Conservation (phyloP, 2,888 invertebrate species). For the Crepidodera aurea region DNA sequence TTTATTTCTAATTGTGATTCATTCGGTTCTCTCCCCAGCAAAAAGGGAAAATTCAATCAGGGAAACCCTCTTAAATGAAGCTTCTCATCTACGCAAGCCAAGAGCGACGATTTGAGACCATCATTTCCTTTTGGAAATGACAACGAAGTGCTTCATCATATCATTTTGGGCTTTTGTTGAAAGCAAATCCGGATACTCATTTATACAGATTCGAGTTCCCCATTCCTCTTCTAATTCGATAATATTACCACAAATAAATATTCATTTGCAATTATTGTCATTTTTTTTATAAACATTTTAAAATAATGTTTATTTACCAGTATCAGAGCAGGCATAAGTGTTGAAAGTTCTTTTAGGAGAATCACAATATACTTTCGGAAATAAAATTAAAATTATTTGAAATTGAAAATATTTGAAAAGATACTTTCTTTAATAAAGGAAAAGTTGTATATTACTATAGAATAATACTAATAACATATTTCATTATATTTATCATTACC, state of each 20-base stretch:
- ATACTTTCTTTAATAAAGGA: too few relatives aligned
- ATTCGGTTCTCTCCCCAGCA: background rate
- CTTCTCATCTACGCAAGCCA: background rate
- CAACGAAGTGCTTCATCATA: constrained; percentile 13
- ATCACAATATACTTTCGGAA: too few relatives aligned
- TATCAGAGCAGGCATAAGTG: too few relatives aligned
- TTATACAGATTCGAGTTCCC: constrained; percentile 1
- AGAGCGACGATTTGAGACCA: constrained; percentile 5
- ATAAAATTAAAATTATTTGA: too few relatives aligned
- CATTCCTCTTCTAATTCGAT: background rate
- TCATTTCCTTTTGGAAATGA: constrained; percentile 7
- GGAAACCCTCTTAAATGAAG: constrained; percentile 8
- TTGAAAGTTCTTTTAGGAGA: too few relatives aligned
- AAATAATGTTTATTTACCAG: too few relatives aligned
- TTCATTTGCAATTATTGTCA: background rate
- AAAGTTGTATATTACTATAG: too few relatives aligned
- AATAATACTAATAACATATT: too few relatives aligned
- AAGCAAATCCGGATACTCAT: constrained; percentile 13
- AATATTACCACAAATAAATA: background rate
- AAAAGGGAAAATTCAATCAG: constrained; percentile 7
- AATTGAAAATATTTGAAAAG: too few relatives aligned
- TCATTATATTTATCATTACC: too few relatives aligned
- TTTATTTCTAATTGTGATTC: background rate
- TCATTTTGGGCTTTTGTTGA: constrained; percentile 13
- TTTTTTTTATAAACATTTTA: too few relatives aligned